Evolutionary conservation across 1,140 invertebrate genomes (phyloP).

Genomic region (Drosophila bocki): DNA sequence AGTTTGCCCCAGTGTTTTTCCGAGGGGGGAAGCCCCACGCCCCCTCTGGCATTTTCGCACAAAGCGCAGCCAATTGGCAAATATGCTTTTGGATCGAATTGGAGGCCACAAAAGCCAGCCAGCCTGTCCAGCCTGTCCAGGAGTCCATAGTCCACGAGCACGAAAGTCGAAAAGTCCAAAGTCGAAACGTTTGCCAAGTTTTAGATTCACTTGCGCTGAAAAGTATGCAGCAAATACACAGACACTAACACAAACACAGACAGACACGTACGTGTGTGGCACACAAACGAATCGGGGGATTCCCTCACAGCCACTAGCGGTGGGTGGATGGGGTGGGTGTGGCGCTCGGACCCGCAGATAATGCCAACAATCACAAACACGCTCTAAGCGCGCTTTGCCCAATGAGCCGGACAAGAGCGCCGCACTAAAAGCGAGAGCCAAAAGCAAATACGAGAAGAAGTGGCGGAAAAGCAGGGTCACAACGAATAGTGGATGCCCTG

Average conservation of each 20-base stretch:
- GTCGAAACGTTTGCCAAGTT: conserved; percentile 21
- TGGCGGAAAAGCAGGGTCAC: background rate
- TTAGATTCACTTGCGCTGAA: conserved; percentile 50
- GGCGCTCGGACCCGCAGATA: conserved; percentile 14
- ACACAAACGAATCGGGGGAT: conserved; percentile 8
- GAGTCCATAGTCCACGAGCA: conserved; percentile 14
- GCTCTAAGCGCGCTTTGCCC: conserved; percentile 46
- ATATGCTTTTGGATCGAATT: conserved; percentile 48
- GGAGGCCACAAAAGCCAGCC: conserved; percentile 9
- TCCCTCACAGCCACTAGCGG: background rate
- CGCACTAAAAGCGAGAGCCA: conserved; percentile 25
- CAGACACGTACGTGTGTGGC: conserved; percentile 7
- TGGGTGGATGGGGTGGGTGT: background rate
- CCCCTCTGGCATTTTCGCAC: conserved; percentile 32
- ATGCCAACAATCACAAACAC: conserved; percentile 52
- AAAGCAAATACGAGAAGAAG: conserved; percentile 12
- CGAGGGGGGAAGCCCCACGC: background rate
- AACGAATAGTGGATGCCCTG: background rate
- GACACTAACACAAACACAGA: background rate
- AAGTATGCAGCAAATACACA: conserved; percentile 18
- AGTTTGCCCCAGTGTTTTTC: background rate
- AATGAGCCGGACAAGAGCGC: conserved; percentile 39
- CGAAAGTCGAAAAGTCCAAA: conserved; percentile 18
- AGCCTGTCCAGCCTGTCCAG: background rate
- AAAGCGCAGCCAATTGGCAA: conserved; percentile 57